phyloP scores from a whole-genome alignment of 1,140 invertebrate species.

The Scaptomyza hsui region DNA sequence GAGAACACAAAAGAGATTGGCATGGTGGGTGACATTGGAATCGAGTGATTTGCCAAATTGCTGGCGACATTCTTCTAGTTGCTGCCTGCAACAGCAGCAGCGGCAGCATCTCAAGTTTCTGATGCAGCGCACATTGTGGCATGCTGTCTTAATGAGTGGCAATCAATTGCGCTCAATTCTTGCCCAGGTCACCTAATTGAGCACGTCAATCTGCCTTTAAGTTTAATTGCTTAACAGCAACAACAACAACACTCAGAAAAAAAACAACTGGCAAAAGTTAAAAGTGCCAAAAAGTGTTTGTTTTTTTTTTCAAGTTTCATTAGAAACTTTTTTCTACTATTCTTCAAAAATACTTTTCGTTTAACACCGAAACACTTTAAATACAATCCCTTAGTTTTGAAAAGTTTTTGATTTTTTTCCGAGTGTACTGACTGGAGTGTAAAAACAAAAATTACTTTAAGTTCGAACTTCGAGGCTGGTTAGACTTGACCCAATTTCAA shows the following conservation, averaged over 20 bases:
- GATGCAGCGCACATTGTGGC: neutral
- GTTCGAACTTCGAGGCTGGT: conserved; percentile 43
- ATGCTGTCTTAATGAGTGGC: conserved; percentile 15
- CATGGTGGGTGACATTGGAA: conserved; percentile 14
- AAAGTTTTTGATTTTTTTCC: neutral
- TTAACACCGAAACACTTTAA: too few species aligned
- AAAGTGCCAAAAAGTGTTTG: too few species aligned
- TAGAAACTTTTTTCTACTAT: too few species aligned
- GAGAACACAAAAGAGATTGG: conserved; percentile 31
- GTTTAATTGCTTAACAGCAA: conserved; percentile 29
- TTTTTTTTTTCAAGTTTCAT: too few species aligned
- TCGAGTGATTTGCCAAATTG: neutral
- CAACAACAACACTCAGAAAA: neutral
- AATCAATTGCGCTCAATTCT: conserved; percentile 10
- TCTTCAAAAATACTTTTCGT: too few species aligned
- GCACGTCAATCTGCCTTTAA: conserved; percentile 33
- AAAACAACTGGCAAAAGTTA: too few species aligned
- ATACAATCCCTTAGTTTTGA: too few species aligned
- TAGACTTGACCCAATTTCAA: conserved; percentile 71
- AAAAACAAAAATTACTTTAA: conserved; percentile 2
- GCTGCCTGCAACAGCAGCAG: neutral
- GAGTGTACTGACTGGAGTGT: neutral
- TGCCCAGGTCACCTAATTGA: conserved; percentile 33
- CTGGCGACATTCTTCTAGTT: neutral
- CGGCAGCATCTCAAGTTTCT: neutral